Percentiles rank a stretch among this genome's conserved stretches.
phyloP scores from a whole-genome alignment of 2,797 vertebrate species.

The Dallia pectoralis region DNA sequence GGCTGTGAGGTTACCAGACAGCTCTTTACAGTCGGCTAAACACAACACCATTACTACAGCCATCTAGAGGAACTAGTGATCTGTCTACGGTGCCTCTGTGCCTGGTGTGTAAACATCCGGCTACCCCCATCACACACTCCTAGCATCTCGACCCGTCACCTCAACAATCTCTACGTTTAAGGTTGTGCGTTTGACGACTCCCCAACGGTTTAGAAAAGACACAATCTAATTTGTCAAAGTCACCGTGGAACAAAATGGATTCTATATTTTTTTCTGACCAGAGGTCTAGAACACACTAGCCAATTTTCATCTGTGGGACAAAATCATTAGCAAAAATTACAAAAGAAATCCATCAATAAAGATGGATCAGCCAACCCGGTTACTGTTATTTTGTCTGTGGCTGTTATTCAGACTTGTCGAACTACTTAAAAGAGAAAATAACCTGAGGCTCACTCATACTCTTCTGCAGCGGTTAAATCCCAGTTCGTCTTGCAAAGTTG shows the following conservation, averaged over 20 bases:
- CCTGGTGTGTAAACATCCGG: background rate
- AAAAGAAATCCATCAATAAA: too few relatives aligned
- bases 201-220: too few relatives aligned
- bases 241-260: too few relatives aligned
- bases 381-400: too few relatives aligned
- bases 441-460: conserved; percentile 7
- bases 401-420: too few relatives aligned
- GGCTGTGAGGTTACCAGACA: conserved; percentile 41
- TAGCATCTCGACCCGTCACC: background rate
- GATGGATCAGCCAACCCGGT: too few relatives aligned
- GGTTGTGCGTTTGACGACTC: too few relatives aligned
- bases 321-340: too few relatives aligned
- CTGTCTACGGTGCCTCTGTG: background rate
- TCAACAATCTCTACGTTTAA: background rate
- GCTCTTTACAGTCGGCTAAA: background rate
- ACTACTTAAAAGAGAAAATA: background rate
- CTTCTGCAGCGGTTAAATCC: conserved; percentile 24
- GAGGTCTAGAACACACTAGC: too few relatives aligned
- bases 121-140: background rate
- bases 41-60: conserved; percentile 10
- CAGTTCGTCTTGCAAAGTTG: conserved; percentile 47
- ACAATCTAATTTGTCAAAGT: too few relatives aligned
- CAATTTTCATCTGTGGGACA: too few relatives aligned
- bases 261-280: too few relatives aligned
- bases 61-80: background rate